Evolutionary conservation across 2,888 invertebrate species (phyloP), one percentile per base, ranked within the genome.

Genomic region (Carterocephalus palaemon): DNA sequence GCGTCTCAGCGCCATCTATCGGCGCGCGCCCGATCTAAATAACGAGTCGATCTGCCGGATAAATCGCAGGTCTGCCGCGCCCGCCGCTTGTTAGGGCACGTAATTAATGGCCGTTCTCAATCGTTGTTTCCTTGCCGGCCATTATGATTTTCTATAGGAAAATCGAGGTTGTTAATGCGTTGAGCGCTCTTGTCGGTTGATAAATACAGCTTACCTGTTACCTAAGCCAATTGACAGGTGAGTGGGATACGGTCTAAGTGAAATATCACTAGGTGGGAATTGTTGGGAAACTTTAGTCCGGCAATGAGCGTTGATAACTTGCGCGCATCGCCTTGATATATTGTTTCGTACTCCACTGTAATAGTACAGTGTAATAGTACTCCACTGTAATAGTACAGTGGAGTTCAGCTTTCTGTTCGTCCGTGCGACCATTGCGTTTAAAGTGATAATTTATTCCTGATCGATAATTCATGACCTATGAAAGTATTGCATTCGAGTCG

Each of bases 1-100:
- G 62, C 61, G 56, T 62, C 43, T 54, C 68, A 61, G 62, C 72
- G 76, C 78, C 79, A 80, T 80, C 82, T 81, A 78, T 75, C 81
- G 81, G 70, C 75, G 70, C 70, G 57, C 57, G 59, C 54, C 65
- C 70, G 79, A 83, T 83, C 81, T 82, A 78, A 81, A 77, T 81
- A 82, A 79, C 78, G 71, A 75, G 70, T 68, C 73, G 77, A 76
- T 77, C 69, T 69, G 55, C 57, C 66, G 79, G 75, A 78, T 80
- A 81, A 75, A 80, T 80, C 73, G 74, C 60, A 64, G 68, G 70
- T 71, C 73, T 67, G 67, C 69, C 69, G 70, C 70, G 68, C 67
- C 74, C 66, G 60, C 62, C 65, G 77, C 77, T 76, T 74, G 81
- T 78, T 81, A 79, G 66, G 61, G 66, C 71, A 49, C 62, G 68